phyloP scores from a whole-genome alignment of 2,797 vertebrate genomes.

The Eupleurogrammus muticus region DNA sequence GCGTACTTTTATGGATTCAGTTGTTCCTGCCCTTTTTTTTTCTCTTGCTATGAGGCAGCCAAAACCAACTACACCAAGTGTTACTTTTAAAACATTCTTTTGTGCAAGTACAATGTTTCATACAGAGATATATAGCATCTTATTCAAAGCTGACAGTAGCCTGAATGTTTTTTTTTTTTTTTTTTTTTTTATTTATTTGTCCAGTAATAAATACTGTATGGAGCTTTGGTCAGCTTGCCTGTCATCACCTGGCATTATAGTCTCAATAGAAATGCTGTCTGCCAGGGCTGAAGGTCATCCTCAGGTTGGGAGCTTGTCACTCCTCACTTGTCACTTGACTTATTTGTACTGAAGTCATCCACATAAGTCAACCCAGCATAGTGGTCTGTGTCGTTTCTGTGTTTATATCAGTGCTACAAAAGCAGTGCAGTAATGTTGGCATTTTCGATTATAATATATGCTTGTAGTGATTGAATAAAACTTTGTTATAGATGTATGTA shows the following conservation, averaged over 20 bases:
- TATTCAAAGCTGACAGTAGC: slow-evolving; percentile 4
- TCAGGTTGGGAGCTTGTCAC: slow-evolving; percentile 19
- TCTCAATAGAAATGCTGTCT: slow-evolving; percentile 21
- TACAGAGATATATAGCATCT: too few species aligned
- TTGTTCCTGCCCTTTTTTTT: too few species aligned
- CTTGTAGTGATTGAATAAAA: not conserved
- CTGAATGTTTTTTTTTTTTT: slow-evolving; percentile 16
- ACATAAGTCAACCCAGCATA: too few species aligned
- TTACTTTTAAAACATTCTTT: too few species aligned
- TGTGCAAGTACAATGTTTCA: too few species aligned
- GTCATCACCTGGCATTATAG: slow-evolving; percentile 33
- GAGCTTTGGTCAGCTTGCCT: slow-evolving; percentile 26
- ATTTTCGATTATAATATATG: not conserved
- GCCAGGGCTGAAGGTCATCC: slow-evolving; percentile 12
- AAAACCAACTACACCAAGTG: too few species aligned
- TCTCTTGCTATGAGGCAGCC: too few species aligned
- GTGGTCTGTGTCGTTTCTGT: not conserved
- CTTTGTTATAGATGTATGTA: not conserved
- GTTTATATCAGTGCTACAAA: not conserved
- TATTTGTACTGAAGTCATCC: too few species aligned
- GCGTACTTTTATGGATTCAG: too few species aligned
- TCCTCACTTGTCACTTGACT: not conserved
- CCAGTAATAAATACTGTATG: slow-evolving; percentile 39
- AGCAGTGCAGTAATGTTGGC: not conserved
- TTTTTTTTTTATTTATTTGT: too few species aligned